A percentile compares a stretch with the other conserved stretches of the same genome.
phyloP scores from a whole-genome alignment of 2,797 vertebrate species.

The Liasis olivaceus region DNA sequence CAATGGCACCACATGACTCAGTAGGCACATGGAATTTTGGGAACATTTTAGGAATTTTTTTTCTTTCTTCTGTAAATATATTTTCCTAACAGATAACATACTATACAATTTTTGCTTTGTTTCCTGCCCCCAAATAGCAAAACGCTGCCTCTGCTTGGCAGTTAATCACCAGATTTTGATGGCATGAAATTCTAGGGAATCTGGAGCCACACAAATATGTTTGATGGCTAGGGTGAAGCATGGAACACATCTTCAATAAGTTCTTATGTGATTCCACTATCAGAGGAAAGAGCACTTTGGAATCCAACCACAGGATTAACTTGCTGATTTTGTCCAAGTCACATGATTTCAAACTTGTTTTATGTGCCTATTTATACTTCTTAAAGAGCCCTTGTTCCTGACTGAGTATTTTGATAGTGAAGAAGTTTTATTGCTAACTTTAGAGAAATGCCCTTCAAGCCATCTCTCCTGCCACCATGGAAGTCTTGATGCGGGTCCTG shows the following conservation, averaged over 20 bases:
- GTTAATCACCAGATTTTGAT: neutral
- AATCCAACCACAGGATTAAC: neutral
- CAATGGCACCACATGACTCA: neutral
- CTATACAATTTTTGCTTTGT: neutral
- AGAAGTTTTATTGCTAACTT: conserved; percentile 42
- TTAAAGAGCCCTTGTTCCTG: neutral
- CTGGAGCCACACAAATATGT: neutral
- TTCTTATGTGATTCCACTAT: neutral
- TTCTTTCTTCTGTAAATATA: neutral
- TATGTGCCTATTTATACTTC: neutral
- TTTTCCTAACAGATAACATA: neutral
- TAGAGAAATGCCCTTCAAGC: conserved; percentile 93
- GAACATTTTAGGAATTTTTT: neutral
- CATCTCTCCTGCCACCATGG: conserved; percentile 97
- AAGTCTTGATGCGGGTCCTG: conserved; percentile 92
- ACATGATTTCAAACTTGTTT: neutral
- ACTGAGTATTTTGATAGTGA: neutral
- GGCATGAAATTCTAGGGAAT: neutral
- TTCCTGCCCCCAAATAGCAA: neutral
- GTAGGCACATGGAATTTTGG: neutral
- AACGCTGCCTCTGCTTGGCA: neutral
- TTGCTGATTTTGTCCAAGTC: neutral
- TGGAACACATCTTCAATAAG: neutral
- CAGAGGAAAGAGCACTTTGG: neutral
- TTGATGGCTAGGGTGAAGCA: neutral